phyloP scores from a whole-genome alignment of 2,797 vertebrate species.

The Argyrosomus regius region DNA sequence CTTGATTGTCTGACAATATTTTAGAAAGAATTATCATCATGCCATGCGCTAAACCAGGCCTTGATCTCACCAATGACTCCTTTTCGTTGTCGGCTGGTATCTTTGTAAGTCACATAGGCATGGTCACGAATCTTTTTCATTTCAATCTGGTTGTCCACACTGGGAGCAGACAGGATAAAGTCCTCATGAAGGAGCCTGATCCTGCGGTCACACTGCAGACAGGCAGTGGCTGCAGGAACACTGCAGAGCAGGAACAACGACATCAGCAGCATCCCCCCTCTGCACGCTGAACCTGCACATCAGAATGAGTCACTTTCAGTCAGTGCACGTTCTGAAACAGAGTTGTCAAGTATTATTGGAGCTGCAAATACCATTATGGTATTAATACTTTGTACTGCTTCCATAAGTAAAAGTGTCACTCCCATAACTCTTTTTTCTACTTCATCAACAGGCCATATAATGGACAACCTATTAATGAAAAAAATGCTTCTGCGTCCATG shows the following conservation, averaged over 20 bases:
- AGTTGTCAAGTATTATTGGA: slow-evolving; percentile 3
- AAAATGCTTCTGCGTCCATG: neutral
- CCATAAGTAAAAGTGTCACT: neutral
- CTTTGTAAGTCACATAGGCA: slow-evolving; percentile 66
- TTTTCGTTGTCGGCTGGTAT: slow-evolving; percentile 57
- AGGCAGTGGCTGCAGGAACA: slow-evolving; percentile 52
- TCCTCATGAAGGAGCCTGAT: slow-evolving; percentile 73
- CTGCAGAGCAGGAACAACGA: slow-evolving; percentile 56
- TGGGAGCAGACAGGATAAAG: slow-evolving; percentile 61
- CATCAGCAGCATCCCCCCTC: slow-evolving; percentile 44
- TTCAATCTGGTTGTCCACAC: slow-evolving; percentile 62
- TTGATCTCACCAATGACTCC: slow-evolving; percentile 81
- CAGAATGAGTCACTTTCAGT: slow-evolving; percentile 32
- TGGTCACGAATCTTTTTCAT: slow-evolving; percentile 68
- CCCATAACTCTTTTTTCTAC: neutral
- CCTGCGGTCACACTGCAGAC: slow-evolving; percentile 83
- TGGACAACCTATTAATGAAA: neutral
- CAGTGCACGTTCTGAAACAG: slow-evolving; percentile 31
- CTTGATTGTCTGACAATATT: neutral
- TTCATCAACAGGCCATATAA: neutral
- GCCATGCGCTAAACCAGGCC: neutral
- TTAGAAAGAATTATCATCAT: neutral
- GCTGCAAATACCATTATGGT: neutral
- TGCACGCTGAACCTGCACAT: neutral
- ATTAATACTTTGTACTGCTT: neutral